Evolutionary conservation across 2,797 vertebrate genomes (phyloP).

Genomic region (Crenuchus spilurus): DNA sequence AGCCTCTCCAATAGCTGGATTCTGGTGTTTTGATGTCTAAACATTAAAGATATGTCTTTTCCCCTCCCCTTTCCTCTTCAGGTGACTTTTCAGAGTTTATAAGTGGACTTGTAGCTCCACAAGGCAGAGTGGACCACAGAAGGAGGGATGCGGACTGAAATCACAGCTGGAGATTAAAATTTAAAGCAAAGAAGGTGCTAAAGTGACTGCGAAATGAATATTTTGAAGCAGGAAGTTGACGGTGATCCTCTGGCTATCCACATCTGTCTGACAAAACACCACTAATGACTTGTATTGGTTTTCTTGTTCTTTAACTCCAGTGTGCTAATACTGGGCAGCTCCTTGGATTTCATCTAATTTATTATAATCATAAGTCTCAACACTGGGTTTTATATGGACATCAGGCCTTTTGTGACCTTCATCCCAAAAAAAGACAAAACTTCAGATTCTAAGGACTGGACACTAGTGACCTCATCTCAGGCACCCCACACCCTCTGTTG

Average conservation of each 20-base stretch:
- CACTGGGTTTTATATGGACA: constrained; percentile 77
- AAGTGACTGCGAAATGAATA: constrained; percentile 66
- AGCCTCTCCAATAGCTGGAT: too few relatives aligned
- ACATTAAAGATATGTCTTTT: constrained; percentile 10
- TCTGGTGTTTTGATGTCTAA: neutral
- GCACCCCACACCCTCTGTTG: constrained; percentile 8
- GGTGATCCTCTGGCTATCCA: constrained; percentile 62
- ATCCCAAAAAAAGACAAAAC: constrained; percentile 65
- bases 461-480: constrained; percentile 58
- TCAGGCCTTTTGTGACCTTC: constrained; percentile 48
- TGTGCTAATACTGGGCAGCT: constrained; percentile 67
- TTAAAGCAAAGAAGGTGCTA: constrained; percentile 44
- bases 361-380: constrained; percentile 80
- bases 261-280: constrained; percentile 68
- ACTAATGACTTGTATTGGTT: constrained; percentile 70
- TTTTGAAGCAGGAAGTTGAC: constrained; percentile 55
- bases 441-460: constrained; percentile 63
- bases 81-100: constrained; percentile 55
- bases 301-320: constrained; percentile 52
- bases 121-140: constrained; percentile 72
- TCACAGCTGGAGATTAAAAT: constrained; percentile 60
- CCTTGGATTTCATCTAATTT: constrained; percentile 77
- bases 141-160: constrained; percentile 62
- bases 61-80: constrained; percentile 45
- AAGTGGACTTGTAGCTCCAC: constrained; percentile 64